Evolutionary conservation across 2,113 vertebrate genomes (phyloP).

Genomic region (Lycaon pictus): DNA sequence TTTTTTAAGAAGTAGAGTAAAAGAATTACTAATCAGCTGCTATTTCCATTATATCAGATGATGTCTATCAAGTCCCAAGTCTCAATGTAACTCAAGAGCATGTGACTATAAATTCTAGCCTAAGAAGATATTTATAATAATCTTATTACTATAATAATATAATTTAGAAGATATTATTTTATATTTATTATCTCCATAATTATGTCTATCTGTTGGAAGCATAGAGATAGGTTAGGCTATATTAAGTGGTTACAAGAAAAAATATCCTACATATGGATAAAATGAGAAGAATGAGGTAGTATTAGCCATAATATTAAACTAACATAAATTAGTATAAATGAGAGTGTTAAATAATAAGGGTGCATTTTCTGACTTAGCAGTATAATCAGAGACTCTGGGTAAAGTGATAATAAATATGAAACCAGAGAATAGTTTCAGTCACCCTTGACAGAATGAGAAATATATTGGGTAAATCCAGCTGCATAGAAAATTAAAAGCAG

Average conservation of each 20-base stretch:
- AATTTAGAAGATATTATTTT: background rate
- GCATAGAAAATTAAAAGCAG: background rate
- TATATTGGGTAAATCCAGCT: background rate
- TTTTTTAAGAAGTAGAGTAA: background rate
- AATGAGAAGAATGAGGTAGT: background rate
- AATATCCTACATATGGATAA: background rate
- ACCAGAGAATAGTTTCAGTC: background rate
- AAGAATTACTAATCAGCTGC: background rate
- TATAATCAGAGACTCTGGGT: background rate
- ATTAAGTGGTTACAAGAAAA: background rate
- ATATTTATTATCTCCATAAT: background rate
- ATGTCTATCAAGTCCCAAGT: background rate
- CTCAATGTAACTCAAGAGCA: background rate
- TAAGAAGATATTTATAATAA: slow-evolving; percentile 4
- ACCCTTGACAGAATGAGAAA: background rate
- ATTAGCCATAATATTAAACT: background rate
- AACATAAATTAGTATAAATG: background rate
- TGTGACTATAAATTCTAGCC: background rate
- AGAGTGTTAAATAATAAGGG: background rate
- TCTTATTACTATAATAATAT: background rate
- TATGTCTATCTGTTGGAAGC: background rate
- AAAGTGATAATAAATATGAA: background rate
- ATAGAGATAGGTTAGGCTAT: background rate
- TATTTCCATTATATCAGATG: background rate
- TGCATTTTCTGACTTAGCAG: background rate